Percentiles rank a stretch among this genome's conserved stretches.
Evolutionary conservation across 1,140 invertebrate genomes (phyloP).

Genomic region (Calephelis nemesis): DNA sequence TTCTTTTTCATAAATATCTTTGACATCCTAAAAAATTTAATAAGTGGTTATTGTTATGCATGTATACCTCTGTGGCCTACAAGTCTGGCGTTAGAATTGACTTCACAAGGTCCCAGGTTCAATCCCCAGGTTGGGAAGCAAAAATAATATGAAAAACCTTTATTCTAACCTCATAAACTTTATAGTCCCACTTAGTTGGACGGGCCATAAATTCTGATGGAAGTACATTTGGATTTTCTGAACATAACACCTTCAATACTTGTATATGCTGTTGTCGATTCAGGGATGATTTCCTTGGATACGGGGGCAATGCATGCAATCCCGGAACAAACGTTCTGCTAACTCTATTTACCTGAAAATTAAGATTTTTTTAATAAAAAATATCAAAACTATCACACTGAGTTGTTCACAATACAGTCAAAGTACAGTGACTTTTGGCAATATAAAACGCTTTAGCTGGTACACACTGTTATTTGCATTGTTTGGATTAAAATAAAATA

Average conservation of each 20-base stretch:
- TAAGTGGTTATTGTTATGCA: no score
- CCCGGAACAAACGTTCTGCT: slow-evolving; percentile 47
- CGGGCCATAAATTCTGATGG: slow-evolving; percentile 34
- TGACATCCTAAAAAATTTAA: slow-evolving; percentile 44
- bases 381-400: not conserved
- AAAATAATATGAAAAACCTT: not conserved
- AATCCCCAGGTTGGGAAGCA: no score
- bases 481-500: no score
- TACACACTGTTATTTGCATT: no score
- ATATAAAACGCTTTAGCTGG: no score
- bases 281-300: slow-evolving; percentile 49
- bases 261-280: slow-evolving; percentile 46
- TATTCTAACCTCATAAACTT: slow-evolving; percentile 46
- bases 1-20: slow-evolving; percentile 52
- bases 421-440: no score
- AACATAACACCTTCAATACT: slow-evolving; percentile 52
- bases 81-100: no score
- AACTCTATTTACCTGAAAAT: slow-evolving; percentile 36
- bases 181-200: slow-evolving; percentile 47
- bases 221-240: slow-evolving; percentile 42
- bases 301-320: slow-evolving; percentile 35
- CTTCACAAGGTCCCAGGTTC: no score
- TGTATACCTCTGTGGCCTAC: no score
- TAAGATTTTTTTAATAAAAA: slow-evolving; percentile 16
- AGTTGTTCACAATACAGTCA: slow-evolving; percentile 2